phyloP scores from a whole-genome alignment of 2,797 vertebrate genomes.

The Buphagus erythrorhynchus region DNA sequence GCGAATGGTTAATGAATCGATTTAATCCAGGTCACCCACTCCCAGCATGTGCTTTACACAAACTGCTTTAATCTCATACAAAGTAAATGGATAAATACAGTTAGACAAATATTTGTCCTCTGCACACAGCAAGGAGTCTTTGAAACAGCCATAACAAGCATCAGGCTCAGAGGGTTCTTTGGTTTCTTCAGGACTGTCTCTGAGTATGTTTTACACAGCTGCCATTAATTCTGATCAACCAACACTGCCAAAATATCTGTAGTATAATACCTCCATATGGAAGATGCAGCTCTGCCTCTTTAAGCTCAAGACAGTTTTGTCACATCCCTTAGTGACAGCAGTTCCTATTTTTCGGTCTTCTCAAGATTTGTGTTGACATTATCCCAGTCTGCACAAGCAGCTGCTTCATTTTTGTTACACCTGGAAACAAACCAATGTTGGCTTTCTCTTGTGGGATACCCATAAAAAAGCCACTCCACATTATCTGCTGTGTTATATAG shows the following conservation, averaged over 20 bases:
- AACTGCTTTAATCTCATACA: accelerated
- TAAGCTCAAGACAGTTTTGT: not conserved
- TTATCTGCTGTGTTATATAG: not conserved
- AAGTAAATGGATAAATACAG: accelerated
- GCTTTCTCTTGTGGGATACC: not conserved
- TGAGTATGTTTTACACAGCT: not conserved
- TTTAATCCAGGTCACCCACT: not conserved
- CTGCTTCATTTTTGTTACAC: not conserved
- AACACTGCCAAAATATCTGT: accelerated
- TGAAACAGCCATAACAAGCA: accelerated
- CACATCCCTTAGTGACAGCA: not conserved
- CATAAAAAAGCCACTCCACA: accelerated
- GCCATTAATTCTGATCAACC: not conserved
- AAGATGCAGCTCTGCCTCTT: not conserved
- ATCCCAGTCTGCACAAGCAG: not conserved
- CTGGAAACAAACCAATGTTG: not conserved
- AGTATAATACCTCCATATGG: accelerated
- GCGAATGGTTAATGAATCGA: accelerated
- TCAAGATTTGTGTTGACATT: not conserved
- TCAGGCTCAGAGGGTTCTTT: not conserved
- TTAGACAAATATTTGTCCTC: not conserved
- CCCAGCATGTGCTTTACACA: accelerated
- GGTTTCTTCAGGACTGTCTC: not conserved
- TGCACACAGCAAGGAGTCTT: not conserved
- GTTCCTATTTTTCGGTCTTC: not conserved